phyloP scores from a whole-genome alignment of 2,888 invertebrate genomes.

The Altica lythri region DNA sequence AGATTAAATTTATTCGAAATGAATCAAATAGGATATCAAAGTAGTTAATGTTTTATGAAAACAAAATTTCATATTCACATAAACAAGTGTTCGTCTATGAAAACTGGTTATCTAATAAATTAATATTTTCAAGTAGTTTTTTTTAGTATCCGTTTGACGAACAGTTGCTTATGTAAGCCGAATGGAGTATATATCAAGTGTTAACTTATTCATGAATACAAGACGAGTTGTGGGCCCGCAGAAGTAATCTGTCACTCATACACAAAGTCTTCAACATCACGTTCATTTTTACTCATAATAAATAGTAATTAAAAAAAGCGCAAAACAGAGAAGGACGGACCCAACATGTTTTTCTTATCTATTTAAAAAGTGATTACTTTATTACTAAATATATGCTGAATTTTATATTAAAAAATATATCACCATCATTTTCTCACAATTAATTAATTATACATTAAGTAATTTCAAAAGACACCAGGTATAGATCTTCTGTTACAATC shows the following conservation, averaged over 20 bases:
- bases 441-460: too few species aligned
- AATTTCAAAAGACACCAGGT: too few species aligned
- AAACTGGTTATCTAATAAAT: slow-evolving; percentile 25
- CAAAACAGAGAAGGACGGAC: slow-evolving; percentile 30
- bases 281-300: slow-evolving; percentile 56
- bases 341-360: too few species aligned
- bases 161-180: slow-evolving; percentile 27
- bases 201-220: slow-evolving; percentile 30
- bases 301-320: slow-evolving; percentile 51
- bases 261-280: slow-evolving; percentile 55
- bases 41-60: slow-evolving; percentile 1
- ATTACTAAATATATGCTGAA: too few species aligned
- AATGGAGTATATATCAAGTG: slow-evolving; percentile 15
- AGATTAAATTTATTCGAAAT: slow-evolving; percentile 1
- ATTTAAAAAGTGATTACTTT: too few species aligned
- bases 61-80: slow-evolving; percentile 7
- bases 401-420: too few species aligned
- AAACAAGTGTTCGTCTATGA: slow-evolving; percentile 18
- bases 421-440: too few species aligned
- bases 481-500: too few species aligned
- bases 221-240: slow-evolving; percentile 29
- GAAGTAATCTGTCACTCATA: slow-evolving; percentile 55
- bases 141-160: slow-evolving; percentile 22
- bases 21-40: too few species aligned
- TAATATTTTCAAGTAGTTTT: slow-evolving; percentile 26